Base-by-base conservation (phyloP, 2,888 invertebrate species). In the Drosophila conformis region DNA sequence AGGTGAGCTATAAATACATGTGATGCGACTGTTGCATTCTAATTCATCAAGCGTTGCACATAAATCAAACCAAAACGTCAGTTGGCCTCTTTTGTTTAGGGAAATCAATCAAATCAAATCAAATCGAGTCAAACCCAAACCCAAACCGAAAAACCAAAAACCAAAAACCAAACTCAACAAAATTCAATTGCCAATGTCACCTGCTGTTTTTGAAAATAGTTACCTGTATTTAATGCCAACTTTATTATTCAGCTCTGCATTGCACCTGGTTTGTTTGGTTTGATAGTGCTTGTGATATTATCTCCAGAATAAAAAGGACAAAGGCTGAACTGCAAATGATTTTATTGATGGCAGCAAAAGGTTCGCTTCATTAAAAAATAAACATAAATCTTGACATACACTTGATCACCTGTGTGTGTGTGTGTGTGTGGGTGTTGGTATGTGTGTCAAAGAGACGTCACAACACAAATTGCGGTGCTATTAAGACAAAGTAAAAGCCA, bases 381-480 rank as follows among this genome's bases (percentile, higher is more conserved):
- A 78, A 78, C 78, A 78, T 78, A 80, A 80, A 77, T 78, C 81
- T 78, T 78, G 62, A 48, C 42, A 65, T 56, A 63, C 46, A 36
- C 57, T 4, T 40, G 38, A 10, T n/a, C n/a, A 25, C 11, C 31
- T 29, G n/a, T 58, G n/a, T 35, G 31, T 27, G 31, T 27, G 58
- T 74, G 58, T 42, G 11, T 49, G 18, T 13, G 35, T 59, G 46
- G 51, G 6, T 58, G 54, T 42, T 65, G 83, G 69, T 73, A 79
- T 89, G 73, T 89, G 76, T 89, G 87, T 81, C 84, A 83, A 74
- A 82, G 79, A 84, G 79, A 77, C 74, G 62, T 13, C 66, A 69
- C 48, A 46, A 46, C 46, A 15, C 69, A 85, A 84, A 89, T 87
- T 82, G 85, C 79, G 71, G 57, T 61, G 74, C 85, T 82, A 84